Conservation (phyloP, 2,888 invertebrate species). For the Perithous albicinctus region DNA sequence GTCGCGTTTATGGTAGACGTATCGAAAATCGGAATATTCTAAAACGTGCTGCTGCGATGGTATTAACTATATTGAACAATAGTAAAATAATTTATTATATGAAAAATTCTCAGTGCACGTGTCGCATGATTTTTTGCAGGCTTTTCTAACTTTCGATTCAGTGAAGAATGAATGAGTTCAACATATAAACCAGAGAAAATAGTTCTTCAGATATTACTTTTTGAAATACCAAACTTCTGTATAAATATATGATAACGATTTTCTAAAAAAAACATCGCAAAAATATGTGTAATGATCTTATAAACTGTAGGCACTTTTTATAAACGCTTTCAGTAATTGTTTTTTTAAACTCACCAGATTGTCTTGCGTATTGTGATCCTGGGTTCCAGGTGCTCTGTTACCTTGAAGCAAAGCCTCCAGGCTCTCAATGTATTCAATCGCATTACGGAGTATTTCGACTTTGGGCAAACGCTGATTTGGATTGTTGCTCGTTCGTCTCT, state of each 20-base stretch:
- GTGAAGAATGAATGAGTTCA: neutral
- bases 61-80: neutral
- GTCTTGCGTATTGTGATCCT: conserved; percentile 74
- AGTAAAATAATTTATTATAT: neutral
- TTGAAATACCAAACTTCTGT: too few relatives aligned
- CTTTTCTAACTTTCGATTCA: neutral
- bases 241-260: too few relatives aligned
- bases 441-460: conserved; percentile 98
- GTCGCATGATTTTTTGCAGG: neutral
- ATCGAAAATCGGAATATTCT: conserved; percentile 19
- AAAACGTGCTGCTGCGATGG: neutral
- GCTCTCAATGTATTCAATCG: conserved; percentile 98
- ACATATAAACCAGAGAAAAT: neutral
- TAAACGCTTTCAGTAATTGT: neutral
- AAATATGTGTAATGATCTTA: too few relatives aligned
- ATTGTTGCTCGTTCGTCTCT: conserved; percentile 96
- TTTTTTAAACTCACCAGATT: conserved; percentile 63
- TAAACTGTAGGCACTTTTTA: too few relatives aligned
- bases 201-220: neutral
- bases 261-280: too few relatives aligned
- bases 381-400: conserved; percentile 83
- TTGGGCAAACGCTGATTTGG: conserved; percentile 98
- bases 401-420: conserved; percentile 93
- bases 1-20: conserved; percentile 7
- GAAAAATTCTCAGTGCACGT: neutral